Conservation (phyloP, 1,140 invertebrate genomes). For the Hylyphantes graminicola region DNA sequence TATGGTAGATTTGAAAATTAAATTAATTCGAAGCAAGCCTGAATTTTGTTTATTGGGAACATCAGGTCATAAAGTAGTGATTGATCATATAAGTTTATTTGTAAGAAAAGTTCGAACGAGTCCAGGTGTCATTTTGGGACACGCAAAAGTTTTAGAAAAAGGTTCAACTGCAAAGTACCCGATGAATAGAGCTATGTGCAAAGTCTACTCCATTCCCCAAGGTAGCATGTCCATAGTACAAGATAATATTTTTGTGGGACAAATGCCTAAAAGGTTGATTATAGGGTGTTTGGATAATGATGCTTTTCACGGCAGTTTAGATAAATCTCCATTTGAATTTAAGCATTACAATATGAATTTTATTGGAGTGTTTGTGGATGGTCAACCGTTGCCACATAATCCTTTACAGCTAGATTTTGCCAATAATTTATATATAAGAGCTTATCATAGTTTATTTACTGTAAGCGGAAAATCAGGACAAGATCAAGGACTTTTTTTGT, state of each 20-base stretch:
- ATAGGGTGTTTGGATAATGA: conserved; percentile 9
- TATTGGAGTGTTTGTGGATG: conserved; percentile 32
- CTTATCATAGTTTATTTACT: conserved; percentile 7
- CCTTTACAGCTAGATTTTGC: not conserved
- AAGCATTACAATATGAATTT: conserved; percentile 24
- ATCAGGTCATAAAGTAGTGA: not conserved
- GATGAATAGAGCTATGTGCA: not conserved
- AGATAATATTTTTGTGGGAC: conserved; percentile 38
- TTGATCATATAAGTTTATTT: conserved; percentile 1
- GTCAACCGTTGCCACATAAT: conserved; percentile 27
- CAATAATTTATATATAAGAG: not conserved
- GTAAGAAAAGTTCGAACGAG: conserved; percentile 11
- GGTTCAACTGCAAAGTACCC: conserved; percentile 16
- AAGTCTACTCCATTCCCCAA: conserved; percentile 21
- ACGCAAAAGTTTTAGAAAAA: conserved; percentile 29
- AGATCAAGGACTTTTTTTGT: not conserved
- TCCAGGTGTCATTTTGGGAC: conserved; percentile 1
- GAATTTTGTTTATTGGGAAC: conserved; percentile 16
- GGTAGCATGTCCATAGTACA: conserved; percentile 25
- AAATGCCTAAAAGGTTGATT: conserved; percentile 16
- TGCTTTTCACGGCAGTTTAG: not conserved
- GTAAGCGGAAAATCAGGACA: not conserved
- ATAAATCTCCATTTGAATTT: not conserved
- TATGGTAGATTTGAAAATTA: conserved; percentile 25
- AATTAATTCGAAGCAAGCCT: conserved; percentile 28